Evolutionary conservation across 1,140 invertebrate species (phyloP), one percentile per base, ranked within the genome.

Genomic region (Panagrolaimus sp.): DNA sequence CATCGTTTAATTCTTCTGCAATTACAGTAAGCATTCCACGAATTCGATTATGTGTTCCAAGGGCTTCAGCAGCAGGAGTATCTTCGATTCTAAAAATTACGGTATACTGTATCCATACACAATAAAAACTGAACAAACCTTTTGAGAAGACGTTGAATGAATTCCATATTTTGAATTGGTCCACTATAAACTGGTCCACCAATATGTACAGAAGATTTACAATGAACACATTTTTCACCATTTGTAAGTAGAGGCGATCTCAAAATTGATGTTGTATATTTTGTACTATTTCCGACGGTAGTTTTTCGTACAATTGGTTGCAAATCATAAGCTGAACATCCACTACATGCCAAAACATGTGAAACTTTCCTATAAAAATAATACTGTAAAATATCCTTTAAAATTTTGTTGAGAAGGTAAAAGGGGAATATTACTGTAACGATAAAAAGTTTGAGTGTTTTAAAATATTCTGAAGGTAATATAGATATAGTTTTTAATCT

Each of bases 171-270:
- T 83, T 97, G 93, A 43, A 98, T 86, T 12, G 89, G 89, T 12
- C 88, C 91, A 6, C 89, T 88, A 93, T 94, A 99, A 71, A 98
- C 90, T 0, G 96, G 96, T 17, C 96, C 96, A 45, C 91, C 93
- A 69, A 96, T 84, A 88, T 91, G 81, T 24, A 83, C 67, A 32
- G 73, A 68, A 44, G 71, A 58, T 55, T 28, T 58, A 62, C 81
- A 83, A 69, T 83, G 75, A 28, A 71, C 71, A 63, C 82, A 83
- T 17, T 67, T 70, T 26, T 68, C 69, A 15, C 73, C 63, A 52
- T 32, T 48, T 58, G 47, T 65, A 43, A 63, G 24, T 45, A 43
- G 26, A 38, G 15, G n/a, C 52, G 58, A 62, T 58, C 52, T 12
- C 10, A 58, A 21, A 14, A 58, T 28, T 6, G 52, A 21, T 58